phyloP scores from a whole-genome alignment of 1,140 invertebrate species.

The Hyposmocoma kahamanoa region DNA sequence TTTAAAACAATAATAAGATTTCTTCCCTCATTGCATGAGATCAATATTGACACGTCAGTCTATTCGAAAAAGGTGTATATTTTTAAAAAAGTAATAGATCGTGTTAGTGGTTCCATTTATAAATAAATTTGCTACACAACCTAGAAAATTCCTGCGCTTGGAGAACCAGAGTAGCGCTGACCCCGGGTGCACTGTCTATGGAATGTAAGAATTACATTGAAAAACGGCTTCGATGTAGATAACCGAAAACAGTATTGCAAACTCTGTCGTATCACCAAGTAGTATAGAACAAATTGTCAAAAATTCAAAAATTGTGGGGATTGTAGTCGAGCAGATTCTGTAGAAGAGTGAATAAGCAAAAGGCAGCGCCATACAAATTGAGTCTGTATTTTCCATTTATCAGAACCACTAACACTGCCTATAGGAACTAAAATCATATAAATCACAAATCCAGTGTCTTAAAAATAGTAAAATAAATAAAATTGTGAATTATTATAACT shows the following conservation, averaged over 20 bases:
- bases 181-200: neutral
- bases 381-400: neutral
- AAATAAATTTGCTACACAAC: neutral
- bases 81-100: neutral
- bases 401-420: slow-evolving; percentile 9
- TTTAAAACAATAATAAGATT: slow-evolving; percentile 13
- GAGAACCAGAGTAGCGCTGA: neutral
- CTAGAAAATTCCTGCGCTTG: neutral
- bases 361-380: neutral
- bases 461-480: neutral
- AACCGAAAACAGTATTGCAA: neutral
- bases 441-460: slow-evolving; percentile 14
- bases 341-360: neutral
- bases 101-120: neutral
- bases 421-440: slow-evolving; percentile 10
- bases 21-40: slow-evolving; percentile 33
- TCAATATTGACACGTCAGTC: slow-evolving; percentile 27
- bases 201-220: neutral
- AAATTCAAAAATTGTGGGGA: neutral
- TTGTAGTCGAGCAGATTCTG: too few relatives aligned
- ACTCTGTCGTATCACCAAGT: neutral
- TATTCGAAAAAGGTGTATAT: slow-evolving; percentile 18
- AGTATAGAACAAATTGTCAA: neutral
- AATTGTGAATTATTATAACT: neutral
- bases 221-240: neutral